Conservation (phyloP, 2,888 invertebrate genomes). For the Oxycera nigricornis region DNA sequence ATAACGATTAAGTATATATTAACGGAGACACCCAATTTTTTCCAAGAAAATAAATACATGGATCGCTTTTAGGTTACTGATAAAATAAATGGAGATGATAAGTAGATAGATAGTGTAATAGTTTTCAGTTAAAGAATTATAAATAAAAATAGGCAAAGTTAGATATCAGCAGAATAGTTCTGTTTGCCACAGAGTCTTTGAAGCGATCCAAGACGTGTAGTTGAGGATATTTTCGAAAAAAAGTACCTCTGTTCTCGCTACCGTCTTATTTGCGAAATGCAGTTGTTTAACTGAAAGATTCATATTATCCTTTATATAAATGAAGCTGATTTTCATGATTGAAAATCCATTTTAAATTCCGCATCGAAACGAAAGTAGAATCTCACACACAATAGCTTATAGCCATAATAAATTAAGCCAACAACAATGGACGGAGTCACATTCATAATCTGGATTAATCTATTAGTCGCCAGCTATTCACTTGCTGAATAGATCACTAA, state of each 20-base stretch:
- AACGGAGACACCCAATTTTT: background rate
- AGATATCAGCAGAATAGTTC: no score
- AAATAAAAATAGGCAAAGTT: no score
- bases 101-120: background rate
- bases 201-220: background rate
- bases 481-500: slow-evolving; percentile 17
- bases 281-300: no score
- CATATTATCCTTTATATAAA: no score
- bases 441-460: slow-evolving; percentile 2
- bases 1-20: background rate
- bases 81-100: background rate
- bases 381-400: no score
- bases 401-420: background rate
- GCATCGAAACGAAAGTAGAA: no score
- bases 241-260: background rate
- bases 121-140: no score
- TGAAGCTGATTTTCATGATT: no score
- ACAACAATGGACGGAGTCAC: background rate
- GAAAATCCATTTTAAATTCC: no score
- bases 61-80: background rate
- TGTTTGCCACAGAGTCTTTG: no score
- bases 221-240: background rate
- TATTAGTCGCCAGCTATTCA: background rate
- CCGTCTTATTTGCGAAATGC: background rate
- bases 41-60: background rate